These are phyloP conservation scores for Lophochroa leadbeateri DNA, from an alignment of 2,113 vertebrate genomes.

Conservation along the genomic window DNA sequence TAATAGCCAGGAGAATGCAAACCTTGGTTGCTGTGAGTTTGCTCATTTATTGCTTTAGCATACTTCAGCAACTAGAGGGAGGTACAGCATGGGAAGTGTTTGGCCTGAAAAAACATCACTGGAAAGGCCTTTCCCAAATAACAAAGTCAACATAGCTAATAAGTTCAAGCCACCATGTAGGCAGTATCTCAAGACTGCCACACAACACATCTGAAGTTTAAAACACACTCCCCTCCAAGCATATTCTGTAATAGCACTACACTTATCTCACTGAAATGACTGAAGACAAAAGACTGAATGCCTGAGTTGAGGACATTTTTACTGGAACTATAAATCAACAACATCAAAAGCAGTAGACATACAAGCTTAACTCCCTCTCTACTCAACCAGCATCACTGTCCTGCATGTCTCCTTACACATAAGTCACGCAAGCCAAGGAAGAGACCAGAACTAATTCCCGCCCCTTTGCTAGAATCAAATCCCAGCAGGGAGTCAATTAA, in stretches of 20 bases:
- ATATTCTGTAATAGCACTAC: background rate
- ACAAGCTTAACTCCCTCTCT: background rate
- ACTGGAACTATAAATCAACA: background rate
- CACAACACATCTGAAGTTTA: background rate
- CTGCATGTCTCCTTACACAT: fast-evolving
- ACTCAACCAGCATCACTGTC: background rate
- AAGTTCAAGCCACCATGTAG: background rate
- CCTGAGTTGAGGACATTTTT: background rate
- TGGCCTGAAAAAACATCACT: background rate
- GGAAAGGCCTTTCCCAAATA: background rate
- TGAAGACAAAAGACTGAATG: background rate
- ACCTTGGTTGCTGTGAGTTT: background rate
- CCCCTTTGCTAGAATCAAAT: background rate
- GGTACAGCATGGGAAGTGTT: background rate
- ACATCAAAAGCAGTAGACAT: background rate
- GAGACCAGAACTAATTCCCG: background rate
- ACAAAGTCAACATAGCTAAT: background rate
- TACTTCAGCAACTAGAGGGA: background rate
- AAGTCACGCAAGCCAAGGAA: background rate
- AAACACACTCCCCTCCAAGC: background rate
- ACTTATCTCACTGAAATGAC: background rate
- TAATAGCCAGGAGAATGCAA: background rate
- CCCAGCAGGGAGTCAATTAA: background rate
- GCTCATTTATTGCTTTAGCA: background rate
- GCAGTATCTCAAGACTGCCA: background rate